These are phyloP conservation scores for Phocoena sinus DNA, from an alignment of 2,113 vertebrate genomes.

Conservation along the genomic window DNA sequence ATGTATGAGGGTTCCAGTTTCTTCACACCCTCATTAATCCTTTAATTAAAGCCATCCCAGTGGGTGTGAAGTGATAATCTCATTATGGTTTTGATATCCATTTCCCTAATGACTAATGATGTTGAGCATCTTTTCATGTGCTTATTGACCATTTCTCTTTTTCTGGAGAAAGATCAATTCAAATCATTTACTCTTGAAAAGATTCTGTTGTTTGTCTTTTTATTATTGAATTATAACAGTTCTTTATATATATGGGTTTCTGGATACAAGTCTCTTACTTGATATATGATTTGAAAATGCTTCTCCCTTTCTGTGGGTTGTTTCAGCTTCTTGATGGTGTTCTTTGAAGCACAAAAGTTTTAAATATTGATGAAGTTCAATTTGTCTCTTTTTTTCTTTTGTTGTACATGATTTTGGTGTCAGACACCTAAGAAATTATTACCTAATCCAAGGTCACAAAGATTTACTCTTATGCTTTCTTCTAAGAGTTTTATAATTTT, in stretches of 20 bases:
- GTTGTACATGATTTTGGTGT: not conserved
- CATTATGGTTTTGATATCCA: not conserved
- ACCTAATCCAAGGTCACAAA: not conserved
- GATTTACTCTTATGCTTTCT: not conserved
- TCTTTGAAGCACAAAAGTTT: not conserved
- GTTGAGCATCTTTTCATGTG: not conserved
- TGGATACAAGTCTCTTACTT: not conserved
- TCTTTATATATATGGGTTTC: not conserved
- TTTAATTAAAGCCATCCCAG: not conserved
- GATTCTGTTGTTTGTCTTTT: not conserved
- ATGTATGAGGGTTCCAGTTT: not conserved
- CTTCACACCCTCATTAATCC: not conserved
- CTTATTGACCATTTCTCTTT: not conserved
- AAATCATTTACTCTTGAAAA: not conserved
- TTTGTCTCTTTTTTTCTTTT: not conserved
- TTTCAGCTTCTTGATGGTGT: not conserved
- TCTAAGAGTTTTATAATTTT: not conserved
- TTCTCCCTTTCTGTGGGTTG: not conserved
- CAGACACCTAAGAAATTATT: not conserved
- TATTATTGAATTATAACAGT: not conserved
- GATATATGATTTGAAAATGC: not conserved
- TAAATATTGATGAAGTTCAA: not conserved
- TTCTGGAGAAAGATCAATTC: rapidly evolving
- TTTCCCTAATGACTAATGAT: not conserved
- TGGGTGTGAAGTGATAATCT: not conserved